Evolutionary conservation across 2,797 vertebrate species (phyloP).

Genomic region (Crypturellus tataupa): DNA sequence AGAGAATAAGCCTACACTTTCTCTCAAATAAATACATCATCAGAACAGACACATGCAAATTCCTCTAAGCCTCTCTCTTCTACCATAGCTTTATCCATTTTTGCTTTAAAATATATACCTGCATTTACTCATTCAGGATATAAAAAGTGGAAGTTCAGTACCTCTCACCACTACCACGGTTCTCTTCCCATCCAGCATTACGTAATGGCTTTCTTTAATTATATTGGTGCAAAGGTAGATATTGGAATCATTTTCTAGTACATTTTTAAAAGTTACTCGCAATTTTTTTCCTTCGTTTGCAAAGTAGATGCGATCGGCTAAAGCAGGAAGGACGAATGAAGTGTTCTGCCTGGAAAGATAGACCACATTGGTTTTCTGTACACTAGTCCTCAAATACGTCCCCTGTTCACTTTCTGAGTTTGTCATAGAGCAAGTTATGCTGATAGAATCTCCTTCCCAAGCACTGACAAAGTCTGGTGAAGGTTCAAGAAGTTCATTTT

Average conservation of each 20-base stretch:
- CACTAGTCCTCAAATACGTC: not conserved
- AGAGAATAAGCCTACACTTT: not conserved
- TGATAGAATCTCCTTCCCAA: slow-evolving; percentile 52
- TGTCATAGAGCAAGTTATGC: slow-evolving; percentile 23
- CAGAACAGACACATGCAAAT: fast-evolving
- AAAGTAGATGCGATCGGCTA: fast-evolving
- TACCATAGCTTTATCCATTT: not conserved
- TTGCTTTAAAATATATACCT: not conserved
- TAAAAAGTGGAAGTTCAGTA: not conserved
- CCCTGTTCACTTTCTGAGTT: not conserved
- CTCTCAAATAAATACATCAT: not conserved
- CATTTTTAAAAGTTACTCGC: slow-evolving; percentile 11
- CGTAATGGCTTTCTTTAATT: fast-evolving
- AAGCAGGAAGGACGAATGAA: fast-evolving
- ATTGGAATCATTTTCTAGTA: slow-evolving; percentile 8
- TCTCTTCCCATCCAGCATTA: not conserved
- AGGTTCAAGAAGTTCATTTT: not conserved
- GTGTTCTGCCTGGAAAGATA: fast-evolving
- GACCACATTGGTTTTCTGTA: fast-evolving
- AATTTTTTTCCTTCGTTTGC: not conserved
- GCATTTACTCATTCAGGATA: not conserved
- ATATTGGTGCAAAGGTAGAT: not conserved
- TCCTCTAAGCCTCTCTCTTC: not conserved
- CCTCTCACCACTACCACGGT: slow-evolving; percentile 45
- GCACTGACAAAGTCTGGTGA: slow-evolving; percentile 24